These are phyloP conservation scores for Hipparchia sbordonii DNA, from an alignment of 2,888 invertebrate species.

Conservation along the genomic window DNA sequence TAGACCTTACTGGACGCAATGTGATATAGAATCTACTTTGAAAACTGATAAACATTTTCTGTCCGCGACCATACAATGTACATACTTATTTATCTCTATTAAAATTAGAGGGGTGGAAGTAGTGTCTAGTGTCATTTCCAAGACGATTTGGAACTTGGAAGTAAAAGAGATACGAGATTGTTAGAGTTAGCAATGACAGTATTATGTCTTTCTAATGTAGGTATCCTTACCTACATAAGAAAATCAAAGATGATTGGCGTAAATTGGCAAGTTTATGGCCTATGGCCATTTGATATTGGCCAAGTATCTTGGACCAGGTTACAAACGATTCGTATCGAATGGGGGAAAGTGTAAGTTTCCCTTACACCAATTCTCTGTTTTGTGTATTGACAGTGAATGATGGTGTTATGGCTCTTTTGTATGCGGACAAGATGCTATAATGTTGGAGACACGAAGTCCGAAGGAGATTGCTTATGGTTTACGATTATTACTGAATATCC, in stretches of 20 bases:
- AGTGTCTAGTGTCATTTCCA: too few relatives aligned
- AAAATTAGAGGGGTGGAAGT: too few relatives aligned
- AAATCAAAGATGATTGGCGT: neutral
- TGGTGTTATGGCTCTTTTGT: constrained; percentile 1
- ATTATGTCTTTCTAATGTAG: too few relatives aligned
- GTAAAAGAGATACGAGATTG: too few relatives aligned
- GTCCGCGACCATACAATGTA: too few relatives aligned
- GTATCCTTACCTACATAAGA: neutral
- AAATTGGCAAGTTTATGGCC: neutral
- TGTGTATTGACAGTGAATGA: constrained; percentile 13
- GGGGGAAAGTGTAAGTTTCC: constrained; percentile 17
- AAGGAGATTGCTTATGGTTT: neutral
- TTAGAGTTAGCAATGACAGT: too few relatives aligned
- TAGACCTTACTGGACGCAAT: too few relatives aligned
- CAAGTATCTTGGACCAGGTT: neutral
- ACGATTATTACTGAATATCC: neutral
- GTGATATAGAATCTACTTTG: too few relatives aligned
- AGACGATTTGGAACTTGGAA: too few relatives aligned
- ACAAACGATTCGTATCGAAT: constrained; percentile 16
- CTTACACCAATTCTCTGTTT: constrained; percentile 5
- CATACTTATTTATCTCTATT: too few relatives aligned
- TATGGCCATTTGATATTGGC: neutral
- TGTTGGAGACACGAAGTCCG: neutral
- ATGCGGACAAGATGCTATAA: neutral
- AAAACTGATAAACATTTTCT: too few relatives aligned